Conservation (phyloP, 2,888 invertebrate species). For the Brassicogethes aeneus region DNA sequence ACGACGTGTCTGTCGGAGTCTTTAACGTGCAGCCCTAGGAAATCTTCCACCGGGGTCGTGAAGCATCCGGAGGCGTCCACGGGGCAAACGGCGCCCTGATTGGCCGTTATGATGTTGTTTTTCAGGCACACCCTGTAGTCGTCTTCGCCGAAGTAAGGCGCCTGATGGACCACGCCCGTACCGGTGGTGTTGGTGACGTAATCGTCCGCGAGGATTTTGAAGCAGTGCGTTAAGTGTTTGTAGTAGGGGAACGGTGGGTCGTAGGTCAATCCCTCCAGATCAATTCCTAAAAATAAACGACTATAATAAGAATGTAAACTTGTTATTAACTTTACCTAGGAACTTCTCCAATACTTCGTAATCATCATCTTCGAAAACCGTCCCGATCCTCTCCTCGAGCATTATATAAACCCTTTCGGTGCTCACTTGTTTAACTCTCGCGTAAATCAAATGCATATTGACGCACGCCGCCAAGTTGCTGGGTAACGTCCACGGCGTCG, state of each 20-base stretch:
- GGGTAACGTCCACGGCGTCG: slow-evolving; percentile 95
- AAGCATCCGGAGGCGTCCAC: slow-evolving; percentile 83
- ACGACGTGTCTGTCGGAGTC: slow-evolving; percentile 88
- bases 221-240: slow-evolving; percentile 56
- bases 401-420: slow-evolving; percentile 62
- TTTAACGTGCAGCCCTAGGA: slow-evolving; percentile 79
- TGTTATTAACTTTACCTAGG: slow-evolving; percentile 17
- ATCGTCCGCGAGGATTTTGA: slow-evolving; percentile 66
- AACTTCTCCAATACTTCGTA: slow-evolving; percentile 56
- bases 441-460: slow-evolving; percentile 71
- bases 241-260: slow-evolving; percentile 87
- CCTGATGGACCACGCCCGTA: slow-evolving; percentile 92
- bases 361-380: slow-evolving; percentile 65
- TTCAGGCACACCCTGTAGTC: slow-evolving; percentile 72
- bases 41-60: slow-evolving; percentile 69
- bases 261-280: slow-evolving; percentile 57
- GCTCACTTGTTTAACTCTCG: slow-evolving; percentile 60
- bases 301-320: slow-evolving; percentile 56
- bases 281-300: slow-evolving; percentile 68
- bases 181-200: slow-evolving; percentile 91
- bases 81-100: slow-evolving; percentile 79
- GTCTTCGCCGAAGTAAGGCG: slow-evolving; percentile 95
- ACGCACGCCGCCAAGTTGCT: slow-evolving; percentile 87
- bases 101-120: slow-evolving; percentile 70
- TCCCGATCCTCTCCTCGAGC: slow-evolving; percentile 66